These are phyloP conservation scores for Valencia hispanica DNA, from an alignment of 2,797 vertebrate genomes.

Conservation along the genomic window DNA sequence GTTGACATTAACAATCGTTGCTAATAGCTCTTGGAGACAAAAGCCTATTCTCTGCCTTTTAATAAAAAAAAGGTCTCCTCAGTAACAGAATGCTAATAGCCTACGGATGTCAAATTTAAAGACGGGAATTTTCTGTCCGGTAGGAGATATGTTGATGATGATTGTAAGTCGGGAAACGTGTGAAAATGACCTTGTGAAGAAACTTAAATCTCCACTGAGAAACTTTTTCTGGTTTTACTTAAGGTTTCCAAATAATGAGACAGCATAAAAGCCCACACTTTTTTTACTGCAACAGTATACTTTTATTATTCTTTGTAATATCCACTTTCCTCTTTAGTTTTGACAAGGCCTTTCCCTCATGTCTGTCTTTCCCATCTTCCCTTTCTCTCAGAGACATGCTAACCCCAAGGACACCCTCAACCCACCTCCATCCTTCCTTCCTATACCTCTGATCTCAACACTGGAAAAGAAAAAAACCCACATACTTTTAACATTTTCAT, in stretches of 20 bases:
- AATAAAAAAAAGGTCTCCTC: conserved; percentile 57
- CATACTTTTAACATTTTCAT: conserved; percentile 21
- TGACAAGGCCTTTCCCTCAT: conserved; percentile 50
- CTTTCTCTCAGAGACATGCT: conserved; percentile 38
- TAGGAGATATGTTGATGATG: conserved; percentile 32
- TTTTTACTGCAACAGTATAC: conserved; percentile 61
- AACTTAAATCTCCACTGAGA: conserved; percentile 25
- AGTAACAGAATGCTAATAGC: conserved; percentile 64
- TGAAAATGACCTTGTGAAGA: conserved; percentile 53
- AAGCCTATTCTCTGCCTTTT: conserved; percentile 48
- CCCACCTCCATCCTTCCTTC: neutral
- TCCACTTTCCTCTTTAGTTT: conserved; percentile 65
- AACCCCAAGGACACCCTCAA: conserved; percentile 19
- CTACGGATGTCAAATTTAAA: conserved; percentile 62
- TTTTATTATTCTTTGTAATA: conserved; percentile 68
- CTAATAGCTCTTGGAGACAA: conserved; percentile 67
- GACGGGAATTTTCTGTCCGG: conserved; percentile 38
- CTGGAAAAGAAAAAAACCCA: conserved; percentile 41
- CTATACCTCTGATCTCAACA: conserved; percentile 15
- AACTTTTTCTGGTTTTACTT: conserved; percentile 35
- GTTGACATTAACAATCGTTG: conserved; percentile 75
- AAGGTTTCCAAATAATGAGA: conserved; percentile 45
- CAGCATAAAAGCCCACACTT: conserved; percentile 40
- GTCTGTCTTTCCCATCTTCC: conserved; percentile 36
- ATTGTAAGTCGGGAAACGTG: conserved; percentile 26